Evolutionary conservation across 2,113 vertebrate genomes (phyloP), one percentile per base, ranked within the genome.

Genomic region (Bubo blakistoni): DNA sequence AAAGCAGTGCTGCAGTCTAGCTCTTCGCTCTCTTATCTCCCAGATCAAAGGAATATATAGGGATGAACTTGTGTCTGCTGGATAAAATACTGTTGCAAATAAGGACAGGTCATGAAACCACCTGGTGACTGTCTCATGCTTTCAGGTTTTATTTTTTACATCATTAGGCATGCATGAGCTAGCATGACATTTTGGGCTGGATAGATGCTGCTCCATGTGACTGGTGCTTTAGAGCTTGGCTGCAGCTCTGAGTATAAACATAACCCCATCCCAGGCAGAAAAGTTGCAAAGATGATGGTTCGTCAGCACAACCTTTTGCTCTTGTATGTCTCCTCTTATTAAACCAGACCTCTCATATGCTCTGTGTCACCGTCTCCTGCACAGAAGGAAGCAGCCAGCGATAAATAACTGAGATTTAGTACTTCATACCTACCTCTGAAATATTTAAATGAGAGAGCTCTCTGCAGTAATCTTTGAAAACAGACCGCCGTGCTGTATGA

Each of bases 91-190:
- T 22, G 29, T 13, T 78, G 36, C 30, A 90, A 63, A 34, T 36
- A 61, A 61, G 38, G 62, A 54, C 9, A 88, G 71, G 49, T 65
- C 20, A 18, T 38, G 44, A 90, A 94, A 79, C 62, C 38, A 26
- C 40, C 38, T 62, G 32, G 54, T 70, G 29, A 38, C 42, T 73
- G 40, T 34, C 52, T 95, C 6, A 17, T 0, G 0, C 63, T 82
- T 89, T 70, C 62, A 70, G 61, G 26, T 84, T 94, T 85, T 92
- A 38, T 80, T 91, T 94, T 85, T 77, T 71, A 26, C 18, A 20
- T 72, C 24, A 19, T 85, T 70, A 85, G 84, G 21, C 47, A 91
- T 80, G 81, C 78, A n/a, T 51, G 67, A 90, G 26, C 2, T 3
- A 70, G 55, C n/a, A 24, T 0, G 4, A 15, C 17, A 13, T 62